Evolutionary conservation across 1,140 invertebrate species (phyloP), one percentile per base, ranked within the genome.

Genomic region (Meloidogyne chitwoodi): DNA sequence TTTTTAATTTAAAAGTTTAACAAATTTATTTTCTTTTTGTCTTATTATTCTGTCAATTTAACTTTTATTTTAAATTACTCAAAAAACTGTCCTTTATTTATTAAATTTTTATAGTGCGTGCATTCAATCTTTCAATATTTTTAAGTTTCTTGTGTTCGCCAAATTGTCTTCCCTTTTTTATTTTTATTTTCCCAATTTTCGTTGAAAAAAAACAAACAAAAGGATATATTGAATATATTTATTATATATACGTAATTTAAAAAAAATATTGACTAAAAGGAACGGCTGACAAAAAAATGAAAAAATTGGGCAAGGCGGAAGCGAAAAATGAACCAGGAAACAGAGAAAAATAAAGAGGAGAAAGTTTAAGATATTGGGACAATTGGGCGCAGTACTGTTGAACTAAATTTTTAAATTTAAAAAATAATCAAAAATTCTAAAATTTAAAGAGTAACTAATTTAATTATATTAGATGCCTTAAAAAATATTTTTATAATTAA

Each of bases 341-440:
- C 2, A 56, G 8, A 56, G 8, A 8, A 1, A n/a, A 22, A 56
- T 3, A 56, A 2, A 48, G 16, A 4, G 16, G 10, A 44, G 12
- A 48, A 48, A 48, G 0, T n/a, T 56, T n/a, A 8, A 56, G 48
- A 8, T 1, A 6, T 19, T n/a, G 6, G 44, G 16, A 48, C 14
- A 16, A 16, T 48, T 48, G 16, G 44, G 44, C 44, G 44, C 44
- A 4, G 12, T 12, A 41, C 0, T 12, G 38, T 12, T 41, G 5
- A 11, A 2, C 14, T 41, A 12, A 41, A n/a, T n/a, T n/a, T n/a
- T n/a, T n/a, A 11, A 41, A 11, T 41, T 41, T 6, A 41, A 12
- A 41, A 11, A 34, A 31, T 69, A 69, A 27, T 12, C 22, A 29
- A 69, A 6, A 75, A 2, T 74, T 74, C 61, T 29, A 16, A 76